Conservation (phyloP, 2,113 vertebrate species). For the Actinemys pallida region DNA sequence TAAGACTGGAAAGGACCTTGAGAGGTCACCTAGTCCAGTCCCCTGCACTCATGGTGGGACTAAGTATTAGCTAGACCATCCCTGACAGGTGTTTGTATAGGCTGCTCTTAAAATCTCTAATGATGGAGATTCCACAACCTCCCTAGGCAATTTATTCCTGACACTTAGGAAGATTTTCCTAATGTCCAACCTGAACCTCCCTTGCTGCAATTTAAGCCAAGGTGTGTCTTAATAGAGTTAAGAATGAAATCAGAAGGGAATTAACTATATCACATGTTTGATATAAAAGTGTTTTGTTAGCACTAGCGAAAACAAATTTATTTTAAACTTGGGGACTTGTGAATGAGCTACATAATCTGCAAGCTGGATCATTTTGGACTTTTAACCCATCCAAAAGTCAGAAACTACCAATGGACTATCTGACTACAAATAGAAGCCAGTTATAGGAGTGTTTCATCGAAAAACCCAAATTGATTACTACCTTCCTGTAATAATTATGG, state of each 20-base stretch:
- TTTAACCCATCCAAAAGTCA: background rate
- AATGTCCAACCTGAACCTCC: too few species aligned
- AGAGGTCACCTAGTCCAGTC: too few species aligned
- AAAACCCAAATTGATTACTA: background rate
- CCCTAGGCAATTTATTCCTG: too few species aligned
- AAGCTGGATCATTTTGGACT: background rate
- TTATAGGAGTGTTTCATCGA: conserved; percentile 34
- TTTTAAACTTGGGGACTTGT: background rate
- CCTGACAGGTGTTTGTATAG: too few species aligned
- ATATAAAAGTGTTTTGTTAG: background rate
- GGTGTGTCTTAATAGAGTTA: background rate
- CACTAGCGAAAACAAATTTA: background rate
- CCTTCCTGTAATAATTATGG: background rate
- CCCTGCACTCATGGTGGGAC: too few species aligned
- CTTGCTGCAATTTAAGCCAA: too few species aligned
- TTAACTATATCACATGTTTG: background rate
- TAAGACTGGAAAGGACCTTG: too few species aligned
- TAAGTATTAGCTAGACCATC: too few species aligned
- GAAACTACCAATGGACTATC: background rate
- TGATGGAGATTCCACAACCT: too few species aligned
- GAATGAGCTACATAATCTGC: background rate
- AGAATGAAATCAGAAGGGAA: background rate
- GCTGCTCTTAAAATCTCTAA: too few species aligned
- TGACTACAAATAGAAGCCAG: background rate
- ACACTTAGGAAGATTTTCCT: too few species aligned